phyloP scores from a whole-genome alignment of 2,797 vertebrate species.

The Steatocranus sp. region DNA sequence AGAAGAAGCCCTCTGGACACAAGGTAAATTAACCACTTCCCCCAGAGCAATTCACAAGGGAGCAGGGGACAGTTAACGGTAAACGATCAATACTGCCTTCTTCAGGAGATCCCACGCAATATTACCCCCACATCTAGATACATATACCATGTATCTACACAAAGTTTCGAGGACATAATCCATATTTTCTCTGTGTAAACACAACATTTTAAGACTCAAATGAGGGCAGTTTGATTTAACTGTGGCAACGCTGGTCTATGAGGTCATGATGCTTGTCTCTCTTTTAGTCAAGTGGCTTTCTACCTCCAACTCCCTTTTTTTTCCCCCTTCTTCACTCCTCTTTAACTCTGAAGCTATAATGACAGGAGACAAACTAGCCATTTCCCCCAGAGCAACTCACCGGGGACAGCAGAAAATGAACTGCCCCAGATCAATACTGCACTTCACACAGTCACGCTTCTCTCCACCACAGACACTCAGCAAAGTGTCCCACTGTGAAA shows the following conservation, averaged over 20 bases:
- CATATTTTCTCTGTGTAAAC: background rate
- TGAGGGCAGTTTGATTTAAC: background rate
- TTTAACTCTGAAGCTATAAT: constrained; percentile 66
- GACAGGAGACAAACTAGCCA: constrained; percentile 78
- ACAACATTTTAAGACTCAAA: background rate
- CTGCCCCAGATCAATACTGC: constrained; percentile 72
- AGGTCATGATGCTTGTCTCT: background rate
- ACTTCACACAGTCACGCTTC: constrained; percentile 32
- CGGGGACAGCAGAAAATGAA: constrained; percentile 76
- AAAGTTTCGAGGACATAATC: background rate
- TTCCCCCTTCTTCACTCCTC: constrained; percentile 15
- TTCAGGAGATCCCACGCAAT: constrained; percentile 34
- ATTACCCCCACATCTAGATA: constrained; percentile 5
- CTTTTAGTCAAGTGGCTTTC: constrained; percentile 5
- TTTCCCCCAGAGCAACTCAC: constrained; percentile 73
- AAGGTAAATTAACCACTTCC: constrained; percentile 74
- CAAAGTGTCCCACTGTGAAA: background rate
- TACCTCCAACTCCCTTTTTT: background rate
- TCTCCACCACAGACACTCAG: background rate
- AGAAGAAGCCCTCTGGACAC: constrained; percentile 27
- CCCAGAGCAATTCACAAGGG: constrained; percentile 59
- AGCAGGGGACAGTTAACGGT: constrained; percentile 60
- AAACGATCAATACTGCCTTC: constrained; percentile 60
- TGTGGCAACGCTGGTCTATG: background rate
- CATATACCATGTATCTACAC: background rate